These are phyloP conservation scores for Astreopora myriophthalma DNA, from an alignment of 64 coral and sea anemone species.

Conservation along the genomic window DNA sequence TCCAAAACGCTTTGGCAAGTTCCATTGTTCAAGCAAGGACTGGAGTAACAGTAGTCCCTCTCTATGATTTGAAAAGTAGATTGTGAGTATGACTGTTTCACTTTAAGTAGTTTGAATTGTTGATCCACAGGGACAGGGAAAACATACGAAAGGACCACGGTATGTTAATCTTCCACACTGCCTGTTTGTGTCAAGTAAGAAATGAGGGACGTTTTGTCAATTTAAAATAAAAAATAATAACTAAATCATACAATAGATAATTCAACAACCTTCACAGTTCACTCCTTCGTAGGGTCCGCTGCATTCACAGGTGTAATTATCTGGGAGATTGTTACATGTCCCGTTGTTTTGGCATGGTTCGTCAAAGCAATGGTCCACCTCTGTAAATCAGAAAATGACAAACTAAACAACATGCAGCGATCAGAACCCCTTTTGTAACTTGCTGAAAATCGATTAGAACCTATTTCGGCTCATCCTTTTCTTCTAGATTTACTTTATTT, in stretches of 20 bases:
- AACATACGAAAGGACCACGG: no score
- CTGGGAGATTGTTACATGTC: neutral
- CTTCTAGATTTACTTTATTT: no score
- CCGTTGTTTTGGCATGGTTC: neutral
- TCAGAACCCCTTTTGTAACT: no score
- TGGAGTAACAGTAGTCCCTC: neutral
- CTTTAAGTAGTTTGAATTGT: neutral
- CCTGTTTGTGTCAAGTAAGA: no score
- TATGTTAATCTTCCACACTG: no score
- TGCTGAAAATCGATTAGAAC: neutral
- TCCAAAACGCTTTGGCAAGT: neutral
- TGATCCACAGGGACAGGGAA: neutral
- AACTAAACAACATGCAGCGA: no score
- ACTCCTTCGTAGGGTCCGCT: neutral
- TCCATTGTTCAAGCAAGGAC: neutral
- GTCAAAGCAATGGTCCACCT: neutral
- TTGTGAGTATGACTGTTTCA: neutral
- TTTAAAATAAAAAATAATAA: no score
- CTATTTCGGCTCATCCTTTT: no score
- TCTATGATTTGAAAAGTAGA: neutral
- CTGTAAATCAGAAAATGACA: neutral
- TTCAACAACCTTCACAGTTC: neutral
- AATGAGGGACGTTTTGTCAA: neutral
- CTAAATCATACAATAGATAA: neutral
- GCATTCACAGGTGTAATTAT: neutral